Base-by-base conservation (phyloP, 2,888 invertebrate species). In the Alloplasta piceator region DNA sequence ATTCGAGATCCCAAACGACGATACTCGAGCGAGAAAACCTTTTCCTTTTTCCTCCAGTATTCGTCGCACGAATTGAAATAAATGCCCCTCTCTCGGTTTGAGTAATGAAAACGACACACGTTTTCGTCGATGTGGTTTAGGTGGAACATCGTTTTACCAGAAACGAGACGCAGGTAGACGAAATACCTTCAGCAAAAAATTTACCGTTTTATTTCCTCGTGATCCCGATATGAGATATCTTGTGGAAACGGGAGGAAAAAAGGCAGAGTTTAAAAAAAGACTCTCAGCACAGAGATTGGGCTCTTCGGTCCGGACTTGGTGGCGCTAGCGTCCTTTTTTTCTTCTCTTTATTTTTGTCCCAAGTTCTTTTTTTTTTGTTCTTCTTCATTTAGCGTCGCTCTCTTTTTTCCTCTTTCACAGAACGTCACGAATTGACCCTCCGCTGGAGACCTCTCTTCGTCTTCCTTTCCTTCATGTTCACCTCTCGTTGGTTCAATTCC, bases 1-100 rank as follows among this genome's bases (percentile, higher is more conserved):
- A 10, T 71, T 14, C 38, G 36, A 48, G 48, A 48, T 52, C 14
- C 14, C 14, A 14, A 12, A 52, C 7, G 14, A 52, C 1, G 55
- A 61, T 55, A 72, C 78, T 74, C 81, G 81, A 66, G 66, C 68
- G 50, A 52, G 56, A 67, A 78, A 67, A 78, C 72, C 78, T 52
- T 41, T 26, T 16, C 14, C 36, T 55, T 16, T 14, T 55, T 9
- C 36, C 7, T 36, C 12, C 1, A 26, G 26, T 26, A 26, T 26
- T 26, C 66, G 66, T 72, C 64, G 26, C 43, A 70, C 61, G 39
- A 26, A 26, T 26, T 3, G 26, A 26, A 26, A 26, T 26, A 26
- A 26, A 26, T 52, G n/a, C n/a, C 26, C 55, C 52, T 52, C 9
- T 14, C 52, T 9, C 43, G 14, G 50, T n/a, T 64, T 56, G 41